Conservation (phyloP, 2,797 vertebrate genomes). For the Halcyon chelicuti region DNA sequence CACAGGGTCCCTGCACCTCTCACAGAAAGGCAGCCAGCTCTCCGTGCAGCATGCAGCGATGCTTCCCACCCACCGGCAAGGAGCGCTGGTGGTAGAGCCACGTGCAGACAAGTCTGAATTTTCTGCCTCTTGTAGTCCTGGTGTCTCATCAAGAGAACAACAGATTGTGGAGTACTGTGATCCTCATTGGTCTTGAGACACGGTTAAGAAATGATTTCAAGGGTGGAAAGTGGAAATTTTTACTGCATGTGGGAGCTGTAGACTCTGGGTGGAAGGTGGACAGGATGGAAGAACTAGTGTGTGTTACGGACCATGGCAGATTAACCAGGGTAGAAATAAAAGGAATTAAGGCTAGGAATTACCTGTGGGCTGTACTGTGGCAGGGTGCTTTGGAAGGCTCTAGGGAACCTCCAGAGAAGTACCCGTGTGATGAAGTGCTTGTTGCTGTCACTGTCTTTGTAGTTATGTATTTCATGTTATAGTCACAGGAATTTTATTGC, state of each 20-base stretch:
- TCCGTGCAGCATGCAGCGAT: accelerated
- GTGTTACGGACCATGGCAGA: neutral
- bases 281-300: neutral
- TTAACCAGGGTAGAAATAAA: neutral
- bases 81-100: neutral
- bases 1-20: accelerated
- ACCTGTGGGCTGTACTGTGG: neutral
- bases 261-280: neutral
- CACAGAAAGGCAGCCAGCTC: neutral
- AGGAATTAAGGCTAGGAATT: neutral
- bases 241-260: neutral
- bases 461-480: neutral
- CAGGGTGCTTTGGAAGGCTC: neutral
- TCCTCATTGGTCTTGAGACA: neutral
- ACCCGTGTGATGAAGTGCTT: neutral
- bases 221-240: neutral
- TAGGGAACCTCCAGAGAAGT: neutral
- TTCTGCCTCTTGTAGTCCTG: neutral
- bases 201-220: accelerated
- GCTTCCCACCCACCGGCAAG: accelerated
- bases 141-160: neutral
- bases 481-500: neutral
- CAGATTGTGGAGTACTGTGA: accelerated
- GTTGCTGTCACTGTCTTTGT: neutral
- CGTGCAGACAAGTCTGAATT: neutral